A percentile compares a stretch with the other conserved stretches of the same genome.
Evolutionary conservation across 2,797 vertebrate genomes (phyloP).

Genomic region (Acropternis orthonyx): DNA sequence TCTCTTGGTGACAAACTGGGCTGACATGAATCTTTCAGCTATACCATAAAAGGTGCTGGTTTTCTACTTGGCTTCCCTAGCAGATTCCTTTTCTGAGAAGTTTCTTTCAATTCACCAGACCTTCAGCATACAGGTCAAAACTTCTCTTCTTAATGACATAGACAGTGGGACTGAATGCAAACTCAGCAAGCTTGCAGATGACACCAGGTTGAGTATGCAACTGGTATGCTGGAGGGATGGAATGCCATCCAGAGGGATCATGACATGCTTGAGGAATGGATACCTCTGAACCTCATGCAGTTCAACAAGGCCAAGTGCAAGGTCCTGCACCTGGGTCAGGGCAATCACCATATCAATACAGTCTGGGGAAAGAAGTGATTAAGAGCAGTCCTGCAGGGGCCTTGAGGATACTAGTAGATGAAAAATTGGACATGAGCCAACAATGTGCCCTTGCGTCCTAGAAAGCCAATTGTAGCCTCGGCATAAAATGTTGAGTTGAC

Average conservation of each 20-base stretch:
- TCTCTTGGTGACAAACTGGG: not conserved
- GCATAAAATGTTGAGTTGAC: fast-evolving
- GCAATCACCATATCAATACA: not conserved
- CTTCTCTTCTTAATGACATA: not conserved
- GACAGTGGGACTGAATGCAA: not conserved
- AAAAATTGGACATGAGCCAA: not conserved
- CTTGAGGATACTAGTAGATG: not conserved
- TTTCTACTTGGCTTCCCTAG: not conserved
- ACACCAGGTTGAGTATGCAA: fast-evolving
- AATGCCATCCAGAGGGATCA: not conserved
- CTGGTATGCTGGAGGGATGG: not conserved
- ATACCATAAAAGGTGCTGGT: not conserved
- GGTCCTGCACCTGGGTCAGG: not conserved
- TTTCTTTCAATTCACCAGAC: not conserved
- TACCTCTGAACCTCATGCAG: not conserved
- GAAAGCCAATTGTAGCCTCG: not conserved
- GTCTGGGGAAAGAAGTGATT: not conserved
- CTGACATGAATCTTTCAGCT: not conserved
- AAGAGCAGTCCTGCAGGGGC: not conserved
- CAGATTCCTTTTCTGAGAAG: not conserved
- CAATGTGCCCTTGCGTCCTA: not conserved
- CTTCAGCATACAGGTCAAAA: not conserved
- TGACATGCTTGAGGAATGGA: not conserved
- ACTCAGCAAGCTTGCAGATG: not conserved
- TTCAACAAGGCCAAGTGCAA: not conserved